Percentiles rank a stretch among this genome's conserved stretches.
These are phyloP conservation scores for Leucopternis melanops DNA, from an alignment of 2,113 vertebrate species.

Conservation along the genomic window DNA sequence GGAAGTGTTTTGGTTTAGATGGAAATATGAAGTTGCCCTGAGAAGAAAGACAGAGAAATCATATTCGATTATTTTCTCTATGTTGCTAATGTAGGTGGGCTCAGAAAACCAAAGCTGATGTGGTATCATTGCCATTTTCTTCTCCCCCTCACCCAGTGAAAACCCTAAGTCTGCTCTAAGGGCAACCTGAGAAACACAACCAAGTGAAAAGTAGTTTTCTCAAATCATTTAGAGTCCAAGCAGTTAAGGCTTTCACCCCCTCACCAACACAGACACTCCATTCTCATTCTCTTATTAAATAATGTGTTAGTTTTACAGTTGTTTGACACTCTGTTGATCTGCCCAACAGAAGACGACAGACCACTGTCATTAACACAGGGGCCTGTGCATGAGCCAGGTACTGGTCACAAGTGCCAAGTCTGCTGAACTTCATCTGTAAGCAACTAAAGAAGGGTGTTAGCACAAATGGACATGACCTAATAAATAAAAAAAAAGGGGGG, in stretches of 20 bases:
- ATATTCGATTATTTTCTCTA: background rate
- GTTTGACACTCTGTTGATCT: background rate
- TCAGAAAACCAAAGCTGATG: background rate
- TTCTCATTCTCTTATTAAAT: background rate
- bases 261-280: fast-evolving
- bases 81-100: background rate
- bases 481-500: background rate
- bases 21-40: background rate
- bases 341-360: background rate
- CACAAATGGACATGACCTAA: background rate
- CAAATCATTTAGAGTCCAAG: background rate
- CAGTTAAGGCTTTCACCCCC: background rate
- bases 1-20: background rate
- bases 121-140: background rate
- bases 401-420: background rate
- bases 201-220: background rate
- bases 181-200: background rate
- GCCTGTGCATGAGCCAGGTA: background rate
- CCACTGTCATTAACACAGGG: background rate
- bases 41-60: background rate
- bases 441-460: background rate
- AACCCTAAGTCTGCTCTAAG: background rate
- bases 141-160: background rate
- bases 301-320: background rate
- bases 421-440: background rate